Evolutionary conservation across 2,888 invertebrate species (phyloP), one percentile per base, ranked within the genome.

Genomic region (Xestia rhomboidea): DNA sequence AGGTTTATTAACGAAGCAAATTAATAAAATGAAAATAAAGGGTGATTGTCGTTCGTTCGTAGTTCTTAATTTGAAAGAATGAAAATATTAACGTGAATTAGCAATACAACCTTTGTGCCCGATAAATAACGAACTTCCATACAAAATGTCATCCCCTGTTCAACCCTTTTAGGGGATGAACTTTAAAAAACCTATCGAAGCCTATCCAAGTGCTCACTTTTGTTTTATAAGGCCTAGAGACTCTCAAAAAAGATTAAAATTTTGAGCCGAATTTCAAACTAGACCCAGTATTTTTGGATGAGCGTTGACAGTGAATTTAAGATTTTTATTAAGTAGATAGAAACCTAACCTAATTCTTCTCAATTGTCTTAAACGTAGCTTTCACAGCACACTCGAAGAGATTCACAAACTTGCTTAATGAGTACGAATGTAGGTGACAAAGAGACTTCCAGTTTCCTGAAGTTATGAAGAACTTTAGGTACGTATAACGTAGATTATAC

Each of bases 331-430:
- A 27, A 30, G 6, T 30, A 18, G 8, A 60, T 60, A n/a, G 1
- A 21, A 49, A 24, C n/a, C 8, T 15, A 27, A 57, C 57, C 8
- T 27, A 27, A n/a, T 24, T 1, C 24, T 30, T 30, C 2, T 4
- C 54, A 38, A 57, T 64, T n/a, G 51, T 64, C 15, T 57, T 49
- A 51, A 30, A 38, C 38, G 34, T 51, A 57, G 21, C 63, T 62
- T 62, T 30, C 64, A 24, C 57, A 0, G n/a, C 49, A 51, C 57
- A 44, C 27, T 57, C 15, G 57, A 75, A 68, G 64, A 68, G 27
- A 76, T 66, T 68, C 76, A 30, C 30, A 44, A 80, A 68, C 64
- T 69, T 77, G n/a, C 69, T 49, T 75, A 79, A 75, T 74, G 67
- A 73, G 54, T 41, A 57, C 0, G 51, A 81, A 81, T 67, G 74